A percentile compares a stretch with the other conserved stretches of the same genome.
These are phyloP conservation scores for Remorina albescens DNA, from an alignment of 2,797 vertebrate genomes.

Conservation along the genomic window DNA sequence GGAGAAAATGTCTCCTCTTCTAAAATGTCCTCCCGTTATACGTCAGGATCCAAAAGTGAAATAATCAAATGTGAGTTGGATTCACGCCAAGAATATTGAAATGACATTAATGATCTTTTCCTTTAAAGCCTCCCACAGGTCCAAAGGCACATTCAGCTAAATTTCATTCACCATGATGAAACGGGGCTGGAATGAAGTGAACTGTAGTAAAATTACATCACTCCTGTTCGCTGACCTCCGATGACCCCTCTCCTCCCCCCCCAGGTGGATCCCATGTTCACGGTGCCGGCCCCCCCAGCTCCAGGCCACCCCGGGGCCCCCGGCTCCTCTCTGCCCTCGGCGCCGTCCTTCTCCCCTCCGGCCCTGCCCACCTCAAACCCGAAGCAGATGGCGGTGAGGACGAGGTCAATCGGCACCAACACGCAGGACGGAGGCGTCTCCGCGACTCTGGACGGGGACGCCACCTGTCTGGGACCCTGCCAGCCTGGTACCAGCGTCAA, in stretches of 20 bases:
- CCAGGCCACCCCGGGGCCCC: conserved; percentile 86
- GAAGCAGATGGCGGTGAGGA: conserved; percentile 92
- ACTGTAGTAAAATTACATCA: neutral
- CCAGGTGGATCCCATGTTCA: conserved; percentile 95
- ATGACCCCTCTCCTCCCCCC: conserved; percentile 24
- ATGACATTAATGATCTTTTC: conserved; percentile 33
- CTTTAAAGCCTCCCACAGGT: neutral
- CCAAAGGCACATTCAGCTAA: neutral
- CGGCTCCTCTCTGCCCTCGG: conserved; percentile 71
- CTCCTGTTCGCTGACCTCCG: neutral
- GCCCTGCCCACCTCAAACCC: conserved; percentile 89
- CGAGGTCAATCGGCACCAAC: conserved; percentile 96
- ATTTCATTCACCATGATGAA: conserved; percentile 12
- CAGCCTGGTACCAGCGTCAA: conserved; percentile 98
- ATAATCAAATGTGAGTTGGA: conserved; percentile 33
- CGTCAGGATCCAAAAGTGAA: conserved; percentile 20
- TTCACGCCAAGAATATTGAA: conserved; percentile 30
- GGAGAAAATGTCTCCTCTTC: conserved; percentile 49
- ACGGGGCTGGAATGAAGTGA: neutral
- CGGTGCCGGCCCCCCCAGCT: conserved; percentile 89
- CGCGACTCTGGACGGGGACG: conserved; percentile 88
- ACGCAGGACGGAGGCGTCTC: conserved; percentile 87
- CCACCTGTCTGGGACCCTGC: conserved; percentile 94
- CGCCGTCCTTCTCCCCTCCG: conserved; percentile 76
- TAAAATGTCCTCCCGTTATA: conserved; percentile 42